These are phyloP conservation scores for Sapajus apella DNA, from an alignment of 2,113 vertebrate species.

Conservation along the genomic window DNA sequence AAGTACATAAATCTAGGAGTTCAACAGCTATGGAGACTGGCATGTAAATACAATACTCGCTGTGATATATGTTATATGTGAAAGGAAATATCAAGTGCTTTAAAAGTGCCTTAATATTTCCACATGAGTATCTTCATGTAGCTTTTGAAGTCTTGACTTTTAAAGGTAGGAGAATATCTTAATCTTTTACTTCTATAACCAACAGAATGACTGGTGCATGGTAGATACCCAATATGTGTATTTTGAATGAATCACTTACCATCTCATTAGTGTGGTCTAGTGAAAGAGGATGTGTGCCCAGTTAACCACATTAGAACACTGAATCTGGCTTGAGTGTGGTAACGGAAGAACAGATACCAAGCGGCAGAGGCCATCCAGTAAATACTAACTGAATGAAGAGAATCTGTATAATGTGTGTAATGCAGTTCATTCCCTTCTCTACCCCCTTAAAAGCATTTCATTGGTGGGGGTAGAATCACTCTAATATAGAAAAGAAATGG, in stretches of 20 bases:
- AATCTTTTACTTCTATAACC: not conserved
- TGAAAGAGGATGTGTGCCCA: not conserved
- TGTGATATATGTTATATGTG: accelerated
- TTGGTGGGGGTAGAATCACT: not conserved
- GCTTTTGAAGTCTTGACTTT: not conserved
- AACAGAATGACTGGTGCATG: not conserved
- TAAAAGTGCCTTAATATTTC: not conserved
- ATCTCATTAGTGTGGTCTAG: not conserved
- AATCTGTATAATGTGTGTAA: not conserved
- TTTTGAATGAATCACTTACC: not conserved
- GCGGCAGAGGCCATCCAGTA: not conserved
- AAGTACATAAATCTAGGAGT: not conserved
- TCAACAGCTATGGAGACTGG: not conserved
- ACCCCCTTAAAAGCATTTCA: not conserved
- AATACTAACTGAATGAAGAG: not conserved
- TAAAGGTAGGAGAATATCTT: not conserved
- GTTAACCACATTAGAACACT: accelerated
- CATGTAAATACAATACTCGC: not conserved
- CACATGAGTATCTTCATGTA: not conserved
- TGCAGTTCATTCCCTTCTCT: not conserved
- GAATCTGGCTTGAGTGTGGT: not conserved
- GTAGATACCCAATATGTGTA: not conserved
- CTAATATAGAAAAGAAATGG: not conserved
- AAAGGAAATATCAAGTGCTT: not conserved
- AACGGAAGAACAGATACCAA: not conserved